Conservation (phyloP, 2,113 vertebrate genomes). For the Syrmaticus mikado region DNA sequence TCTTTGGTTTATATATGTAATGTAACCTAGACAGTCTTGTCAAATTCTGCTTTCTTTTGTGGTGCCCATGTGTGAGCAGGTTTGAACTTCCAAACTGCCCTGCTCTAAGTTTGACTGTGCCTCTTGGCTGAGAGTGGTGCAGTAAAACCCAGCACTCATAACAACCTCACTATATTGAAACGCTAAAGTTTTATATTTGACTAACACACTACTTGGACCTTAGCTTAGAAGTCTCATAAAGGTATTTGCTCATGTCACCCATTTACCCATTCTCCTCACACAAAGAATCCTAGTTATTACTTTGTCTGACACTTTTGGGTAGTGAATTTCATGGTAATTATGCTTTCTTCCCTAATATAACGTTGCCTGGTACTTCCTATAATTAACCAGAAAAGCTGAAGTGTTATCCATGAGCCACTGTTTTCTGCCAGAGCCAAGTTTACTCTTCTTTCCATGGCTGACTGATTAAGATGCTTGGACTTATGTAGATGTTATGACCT, state of each 20-base stretch:
- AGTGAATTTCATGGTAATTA: slow-evolving; percentile 47
- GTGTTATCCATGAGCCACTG: background rate
- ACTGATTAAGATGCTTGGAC: background rate
- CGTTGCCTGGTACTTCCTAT: background rate
- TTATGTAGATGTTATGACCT: background rate
- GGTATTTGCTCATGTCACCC: background rate
- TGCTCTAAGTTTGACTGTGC: background rate
- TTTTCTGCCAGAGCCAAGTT: background rate
- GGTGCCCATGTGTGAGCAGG: background rate
- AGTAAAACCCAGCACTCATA: slow-evolving; percentile 2
- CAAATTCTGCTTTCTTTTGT: background rate
- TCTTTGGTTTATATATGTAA: background rate
- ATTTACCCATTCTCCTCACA: background rate
- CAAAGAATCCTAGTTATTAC: background rate
- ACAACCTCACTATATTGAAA: background rate
- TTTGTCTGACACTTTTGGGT: background rate
- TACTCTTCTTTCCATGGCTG: background rate
- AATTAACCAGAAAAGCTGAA: slow-evolving; percentile 49
- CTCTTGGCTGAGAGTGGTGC: background rate
- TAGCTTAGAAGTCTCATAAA: background rate
- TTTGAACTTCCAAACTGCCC: background rate
- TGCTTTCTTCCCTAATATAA: slow-evolving; percentile 24
- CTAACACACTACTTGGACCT: slow-evolving; percentile 7
- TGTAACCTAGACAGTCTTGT: background rate
- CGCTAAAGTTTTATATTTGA: slow-evolving; percentile 7